Conservation (phyloP, 2,888 invertebrate genomes). For the Lissocephala sabroskyi region DNA sequence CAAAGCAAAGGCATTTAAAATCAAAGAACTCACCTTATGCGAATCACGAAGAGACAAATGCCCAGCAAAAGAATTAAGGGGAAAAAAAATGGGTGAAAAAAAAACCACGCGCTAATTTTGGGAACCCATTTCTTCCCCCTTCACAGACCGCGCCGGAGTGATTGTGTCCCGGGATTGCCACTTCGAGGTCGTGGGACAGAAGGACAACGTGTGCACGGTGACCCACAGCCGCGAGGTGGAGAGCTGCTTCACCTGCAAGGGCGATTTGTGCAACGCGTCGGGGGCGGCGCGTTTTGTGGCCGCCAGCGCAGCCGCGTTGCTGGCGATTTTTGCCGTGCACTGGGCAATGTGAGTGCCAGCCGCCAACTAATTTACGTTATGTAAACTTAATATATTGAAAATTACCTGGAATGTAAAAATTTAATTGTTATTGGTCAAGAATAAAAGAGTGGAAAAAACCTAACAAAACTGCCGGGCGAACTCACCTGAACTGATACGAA, state of each 20-base stretch:
- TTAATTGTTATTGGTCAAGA: not conserved
- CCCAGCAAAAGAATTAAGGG: too few species aligned
- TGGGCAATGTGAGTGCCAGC: slow-evolving; percentile 45
- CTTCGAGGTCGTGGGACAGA: slow-evolving; percentile 64
- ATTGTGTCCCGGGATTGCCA: slow-evolving; percentile 69
- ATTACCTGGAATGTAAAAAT: slow-evolving; percentile 1
- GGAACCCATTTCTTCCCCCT: too few species aligned
- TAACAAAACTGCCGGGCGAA: not conserved
- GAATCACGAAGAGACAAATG: too few species aligned
- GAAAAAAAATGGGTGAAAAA: too few species aligned
- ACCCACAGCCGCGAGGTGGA: slow-evolving; percentile 64
- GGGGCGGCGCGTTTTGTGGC: slow-evolving; percentile 56
- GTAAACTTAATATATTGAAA: too few species aligned
- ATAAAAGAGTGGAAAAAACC: not conserved
- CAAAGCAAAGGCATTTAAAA: too few species aligned
- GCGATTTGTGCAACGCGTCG: slow-evolving; percentile 78
- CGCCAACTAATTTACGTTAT: too few species aligned
- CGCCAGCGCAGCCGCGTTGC: slow-evolving; percentile 46
- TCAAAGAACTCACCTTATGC: too few species aligned
- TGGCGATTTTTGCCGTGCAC: slow-evolving; percentile 53
- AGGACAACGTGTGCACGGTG: slow-evolving; percentile 63
- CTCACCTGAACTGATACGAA: slow-evolving; percentile 4
- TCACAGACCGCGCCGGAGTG: slow-evolving; percentile 66
- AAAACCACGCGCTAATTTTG: too few species aligned
- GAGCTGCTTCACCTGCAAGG: slow-evolving; percentile 79